Evolutionary conservation across 2,797 vertebrate species (phyloP), one percentile per base, ranked within the genome.

Genomic region (Enteromius viviparus): DNA sequence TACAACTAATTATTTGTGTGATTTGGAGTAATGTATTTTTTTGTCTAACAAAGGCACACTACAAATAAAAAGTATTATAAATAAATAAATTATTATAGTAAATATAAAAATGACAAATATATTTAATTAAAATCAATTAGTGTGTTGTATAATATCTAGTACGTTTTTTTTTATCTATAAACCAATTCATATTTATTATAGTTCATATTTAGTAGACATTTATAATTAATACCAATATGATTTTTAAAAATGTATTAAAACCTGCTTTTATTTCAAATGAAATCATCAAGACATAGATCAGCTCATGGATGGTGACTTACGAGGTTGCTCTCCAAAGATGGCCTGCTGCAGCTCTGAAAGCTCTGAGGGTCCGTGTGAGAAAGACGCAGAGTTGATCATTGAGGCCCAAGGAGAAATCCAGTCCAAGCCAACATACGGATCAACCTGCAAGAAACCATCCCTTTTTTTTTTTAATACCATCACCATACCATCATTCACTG

Each of bases 321-420:
- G 62, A 5, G 84, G 17, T 62, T 75, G 83, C 14, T 80, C 84
- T 58, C 45, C 49, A 51, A 80, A 42, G 75, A 79, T 84, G 70
- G 68, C 71, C 51, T 86, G 83, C 21, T 86, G 71, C 21, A 87
- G 42, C 66, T 85, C 89, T 74, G 84, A 21, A 3, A 84, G 40
- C 26, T 68, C 58, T 21, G 81, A 15, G 29, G 49, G n/a, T 64
- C 26, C 26, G 21, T 45, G 69, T 51, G 82, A 11, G 76, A 85
- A 81, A 15, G 81, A 53, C 49, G 81, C 14, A 0, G 87, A 86
- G 78, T 78, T 75, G 42, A 89, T 71, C 84, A 88, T 70, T 11
- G 87, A 80, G 11, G 86, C 47, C 83, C 87, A 88, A n/a, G 89
- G 84, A 70, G 90, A 84, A 58, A 89, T 88, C 89, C 88, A 89